A percentile compares a stretch with the other conserved stretches of the same genome.
Evolutionary conservation across 2,888 invertebrate species (phyloP).

Genomic region (Amphipyra tragopoginis): DNA sequence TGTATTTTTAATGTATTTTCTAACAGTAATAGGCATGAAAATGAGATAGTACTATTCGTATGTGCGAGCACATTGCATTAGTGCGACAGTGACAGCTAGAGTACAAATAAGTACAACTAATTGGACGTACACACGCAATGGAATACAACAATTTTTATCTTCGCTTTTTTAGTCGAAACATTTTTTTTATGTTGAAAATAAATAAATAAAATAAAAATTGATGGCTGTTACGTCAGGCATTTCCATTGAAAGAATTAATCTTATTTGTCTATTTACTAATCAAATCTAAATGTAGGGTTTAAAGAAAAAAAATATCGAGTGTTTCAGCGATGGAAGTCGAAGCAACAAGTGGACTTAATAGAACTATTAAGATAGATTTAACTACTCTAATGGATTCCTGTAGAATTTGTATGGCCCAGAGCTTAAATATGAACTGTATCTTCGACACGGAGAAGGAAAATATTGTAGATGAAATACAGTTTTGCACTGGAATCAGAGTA

Average conservation of each 20-base stretch:
- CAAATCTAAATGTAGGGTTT: neutral
- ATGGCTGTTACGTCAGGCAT: too few species aligned
- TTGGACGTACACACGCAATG: too few species aligned
- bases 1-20: neutral
- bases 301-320: neutral
- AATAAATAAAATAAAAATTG: too few species aligned
- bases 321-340: slow-evolving; percentile 27
- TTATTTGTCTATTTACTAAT: too few species aligned
- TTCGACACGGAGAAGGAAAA: slow-evolving; percentile 58
- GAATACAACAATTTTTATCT: too few species aligned
- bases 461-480: slow-evolving; percentile 66
- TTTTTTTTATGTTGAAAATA: too few species aligned
- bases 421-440: slow-evolving; percentile 60
- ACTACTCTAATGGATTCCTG: slow-evolving; percentile 56
- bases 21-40: neutral
- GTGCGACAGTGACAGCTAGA: too few species aligned
- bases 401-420: slow-evolving; percentile 67
- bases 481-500: slow-evolving; percentile 75
- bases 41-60: neutral
- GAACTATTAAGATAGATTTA: slow-evolving; percentile 21
- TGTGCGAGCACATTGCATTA: too few species aligned
- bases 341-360: slow-evolving; percentile 40
- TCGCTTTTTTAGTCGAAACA: too few species aligned
- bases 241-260: too few species aligned
- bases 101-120: too few species aligned